These are phyloP conservation scores for Petrocephalus schoutedeni DNA, from an alignment of 2,797 vertebrate genomes.

Conservation along the genomic window DNA sequence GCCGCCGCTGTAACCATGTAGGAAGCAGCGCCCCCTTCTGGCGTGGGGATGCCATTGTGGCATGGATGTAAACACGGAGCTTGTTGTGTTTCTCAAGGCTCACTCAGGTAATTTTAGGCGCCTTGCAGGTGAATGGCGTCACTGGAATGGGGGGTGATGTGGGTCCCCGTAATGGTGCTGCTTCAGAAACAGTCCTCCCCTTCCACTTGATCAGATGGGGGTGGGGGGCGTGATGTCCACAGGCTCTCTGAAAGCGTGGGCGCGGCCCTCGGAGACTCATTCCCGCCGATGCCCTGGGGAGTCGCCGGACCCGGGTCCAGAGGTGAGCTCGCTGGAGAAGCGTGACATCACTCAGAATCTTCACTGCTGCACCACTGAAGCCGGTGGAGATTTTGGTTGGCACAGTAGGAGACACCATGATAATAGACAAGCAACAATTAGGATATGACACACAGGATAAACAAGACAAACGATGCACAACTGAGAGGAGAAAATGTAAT, in stretches of 20 bases:
- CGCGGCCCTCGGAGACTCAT: not conserved
- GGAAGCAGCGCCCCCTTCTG: not conserved
- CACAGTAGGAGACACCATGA: not conserved
- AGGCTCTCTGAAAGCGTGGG: not conserved
- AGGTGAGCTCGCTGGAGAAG: not conserved
- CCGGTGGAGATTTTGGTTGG: not conserved
- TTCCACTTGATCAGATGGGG: not conserved
- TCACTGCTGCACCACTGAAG: not conserved
- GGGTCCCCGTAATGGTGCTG: too few relatives aligned
- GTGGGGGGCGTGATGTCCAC: not conserved
- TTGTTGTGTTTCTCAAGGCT: not conserved
- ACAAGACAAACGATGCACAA: not conserved
- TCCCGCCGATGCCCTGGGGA: not conserved
- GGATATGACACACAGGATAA: not conserved
- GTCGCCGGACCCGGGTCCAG: not conserved
- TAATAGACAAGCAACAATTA: not conserved
- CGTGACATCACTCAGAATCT: not conserved
- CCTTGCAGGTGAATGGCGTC: not conserved
- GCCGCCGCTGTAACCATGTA: not conserved
- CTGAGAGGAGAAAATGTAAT: not conserved
- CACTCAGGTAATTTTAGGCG: not conserved
- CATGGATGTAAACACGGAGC: not conserved
- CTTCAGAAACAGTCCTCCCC: not conserved
- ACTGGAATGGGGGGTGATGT: not conserved
- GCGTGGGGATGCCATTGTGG: not conserved